phyloP scores from a whole-genome alignment of 2,888 invertebrate genomes.

The Dione juno region DNA sequence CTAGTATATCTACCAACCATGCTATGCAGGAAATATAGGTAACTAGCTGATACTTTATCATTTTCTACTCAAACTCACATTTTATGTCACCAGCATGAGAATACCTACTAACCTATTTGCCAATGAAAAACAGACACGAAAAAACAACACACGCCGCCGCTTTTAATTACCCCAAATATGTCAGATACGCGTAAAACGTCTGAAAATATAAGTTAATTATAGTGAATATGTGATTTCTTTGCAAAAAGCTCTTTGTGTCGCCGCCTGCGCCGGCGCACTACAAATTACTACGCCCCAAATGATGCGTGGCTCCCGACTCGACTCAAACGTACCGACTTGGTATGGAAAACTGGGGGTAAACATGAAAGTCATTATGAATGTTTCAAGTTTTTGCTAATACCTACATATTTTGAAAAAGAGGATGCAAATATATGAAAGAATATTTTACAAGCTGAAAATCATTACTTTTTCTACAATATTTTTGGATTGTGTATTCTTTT shows the following conservation, averaged over 20 bases:
- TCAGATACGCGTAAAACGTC: constrained; percentile 47
- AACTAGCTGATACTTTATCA: background rate
- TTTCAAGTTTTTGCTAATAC: constrained; percentile 25
- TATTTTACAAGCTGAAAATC: background rate
- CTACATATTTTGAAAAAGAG: background rate
- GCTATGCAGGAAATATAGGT: too few species aligned
- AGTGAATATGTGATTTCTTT: constrained; percentile 38
- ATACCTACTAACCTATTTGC: background rate
- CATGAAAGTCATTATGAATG: constrained; percentile 33
- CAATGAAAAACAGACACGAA: background rate
- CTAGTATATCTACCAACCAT: too few species aligned
- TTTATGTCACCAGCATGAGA: background rate
- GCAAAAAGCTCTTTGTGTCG: constrained; percentile 44
- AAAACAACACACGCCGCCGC: constrained; percentile 46
- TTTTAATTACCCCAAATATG: constrained; percentile 80
- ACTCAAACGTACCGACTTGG: constrained; percentile 57
- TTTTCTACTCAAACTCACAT: background rate
- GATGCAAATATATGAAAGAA: background rate
- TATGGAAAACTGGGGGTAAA: constrained; percentile 18
- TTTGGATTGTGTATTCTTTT: too few species aligned
- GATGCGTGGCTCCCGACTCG: constrained; percentile 56
- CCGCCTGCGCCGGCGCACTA: constrained; percentile 47
- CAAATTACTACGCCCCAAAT: constrained; percentile 66
- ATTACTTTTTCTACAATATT: background rate
- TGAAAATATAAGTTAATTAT: constrained; percentile 48